Evolutionary conservation across 2,113 vertebrate species (phyloP), one percentile per base, ranked within the genome.

Genomic region (Onychostoma macrolepis): DNA sequence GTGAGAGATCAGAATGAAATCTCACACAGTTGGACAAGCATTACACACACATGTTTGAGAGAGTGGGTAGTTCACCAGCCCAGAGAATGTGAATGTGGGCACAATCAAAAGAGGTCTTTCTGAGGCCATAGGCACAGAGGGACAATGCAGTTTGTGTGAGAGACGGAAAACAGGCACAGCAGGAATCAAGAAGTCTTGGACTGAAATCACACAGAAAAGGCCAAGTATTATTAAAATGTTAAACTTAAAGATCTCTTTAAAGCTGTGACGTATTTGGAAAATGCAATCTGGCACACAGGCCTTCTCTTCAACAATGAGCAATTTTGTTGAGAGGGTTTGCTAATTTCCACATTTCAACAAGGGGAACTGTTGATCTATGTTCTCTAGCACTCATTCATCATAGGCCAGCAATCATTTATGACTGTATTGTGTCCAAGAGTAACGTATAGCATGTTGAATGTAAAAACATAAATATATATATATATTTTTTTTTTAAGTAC

Each of bases 31-130:
- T 33, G 28, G 76, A 56, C 26, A 24, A 12, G 10, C 50, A 13
- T 80, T 80, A 76, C 26, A 78, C 75, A 53, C 75, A 50, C 45
- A n/a, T n/a, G 63, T 72, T 75, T 79, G 21, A 36, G 30, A 41
- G 63, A 75, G 85, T 87, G 53, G 85, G 75, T 15, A 53, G 63
- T 71, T 83, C 61, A 43, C 61, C 53, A 88, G 38, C 79, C 21
- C 6, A 58, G 80, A 80, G 85, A 89, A 89, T 89, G 85, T 65
- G 28, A 80, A 77, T 33, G 85, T 81, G 79, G 85, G 88, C 77
- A 36, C 58, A 45, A 63, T 87, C 28, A 79, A 81, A 82, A 89
- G 36, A 71, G 77, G 33, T 79, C 79, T 80, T 80, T 65, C 82
- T 79, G 74, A 88, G 67, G 19, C n/a, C 45, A 28, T 11, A 30